These are phyloP conservation scores for Zaprionus obscuricornis DNA, from an alignment of 2,888 invertebrate genomes.

Conservation along the genomic window DNA sequence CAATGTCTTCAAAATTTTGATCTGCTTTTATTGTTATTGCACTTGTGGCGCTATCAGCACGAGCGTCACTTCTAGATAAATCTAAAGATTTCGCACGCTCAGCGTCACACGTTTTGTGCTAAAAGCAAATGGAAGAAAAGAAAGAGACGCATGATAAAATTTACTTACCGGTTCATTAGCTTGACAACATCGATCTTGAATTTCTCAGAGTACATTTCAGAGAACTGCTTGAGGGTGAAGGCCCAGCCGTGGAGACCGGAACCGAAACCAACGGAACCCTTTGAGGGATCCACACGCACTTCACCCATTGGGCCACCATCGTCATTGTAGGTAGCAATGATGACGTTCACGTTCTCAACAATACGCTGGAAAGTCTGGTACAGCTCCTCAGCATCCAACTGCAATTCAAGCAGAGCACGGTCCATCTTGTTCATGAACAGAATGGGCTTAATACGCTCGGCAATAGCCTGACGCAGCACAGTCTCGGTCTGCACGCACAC, in stretches of 20 bases:
- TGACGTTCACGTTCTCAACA: slow-evolving; percentile 99
- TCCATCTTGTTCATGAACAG: slow-evolving; percentile 99
- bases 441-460: slow-evolving; percentile 99
- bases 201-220: slow-evolving; percentile 99
- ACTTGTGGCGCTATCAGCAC: slow-evolving; percentile 84
- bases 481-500: slow-evolving; percentile 99
- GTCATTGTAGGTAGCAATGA: slow-evolving; percentile 99
- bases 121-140: slow-evolving; percentile 69
- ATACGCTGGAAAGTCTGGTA: slow-evolving; percentile 99
- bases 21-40: slow-evolving; percentile 88
- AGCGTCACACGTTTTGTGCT: slow-evolving; percentile 82
- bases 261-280: slow-evolving; percentile 99
- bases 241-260: slow-evolving; percentile 99
- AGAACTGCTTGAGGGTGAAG: slow-evolving; percentile 99
- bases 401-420: slow-evolving; percentile 98
- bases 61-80: slow-evolving; percentile 46
- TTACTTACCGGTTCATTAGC: slow-evolving; percentile 92
- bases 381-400: slow-evolving; percentile 97
- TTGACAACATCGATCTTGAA: slow-evolving; percentile 99
- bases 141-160: not conserved
- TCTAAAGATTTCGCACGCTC: slow-evolving; percentile 56
- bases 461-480: slow-evolving; percentile 99
- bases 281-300: slow-evolving; percentile 98
- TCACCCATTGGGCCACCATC: slow-evolving; percentile 99
- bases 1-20: slow-evolving; percentile 82